A percentile compares a stretch with the other conserved stretches of the same genome.
Conservation (phyloP, 2,113 vertebrate species). For the Plecotus auritus region DNA sequence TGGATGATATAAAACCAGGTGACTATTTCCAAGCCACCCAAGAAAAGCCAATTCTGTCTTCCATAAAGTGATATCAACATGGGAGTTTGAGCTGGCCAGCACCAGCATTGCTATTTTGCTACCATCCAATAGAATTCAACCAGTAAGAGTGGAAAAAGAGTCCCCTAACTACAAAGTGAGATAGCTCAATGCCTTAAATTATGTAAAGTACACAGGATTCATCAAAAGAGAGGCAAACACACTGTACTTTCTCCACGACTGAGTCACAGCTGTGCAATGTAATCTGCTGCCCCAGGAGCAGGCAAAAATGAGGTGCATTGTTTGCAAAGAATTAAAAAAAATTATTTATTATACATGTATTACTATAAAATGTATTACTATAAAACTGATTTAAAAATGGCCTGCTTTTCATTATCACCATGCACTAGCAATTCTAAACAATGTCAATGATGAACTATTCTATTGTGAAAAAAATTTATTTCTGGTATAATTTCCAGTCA, state of each 20-base stretch:
- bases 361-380: not conserved
- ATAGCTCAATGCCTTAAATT: not conserved
- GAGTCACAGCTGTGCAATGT: not conserved
- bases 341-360: not conserved
- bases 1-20: not conserved
- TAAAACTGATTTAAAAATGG: not conserved
- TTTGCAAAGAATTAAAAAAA: not conserved
- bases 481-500: not conserved
- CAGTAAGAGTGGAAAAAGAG: not conserved
- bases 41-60: not conserved
- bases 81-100: not conserved
- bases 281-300: not conserved
- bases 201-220: not conserved
- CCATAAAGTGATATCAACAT: not conserved
- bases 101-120: not conserved
- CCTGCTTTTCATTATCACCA: not conserved
- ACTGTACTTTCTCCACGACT: not conserved
- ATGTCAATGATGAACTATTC: not conserved
- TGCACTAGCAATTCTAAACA: not conserved
- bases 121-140: not conserved
- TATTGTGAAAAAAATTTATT: not conserved
- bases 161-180: not conserved
- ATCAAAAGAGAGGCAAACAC: constrained; percentile 58
- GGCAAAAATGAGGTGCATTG: not conserved
- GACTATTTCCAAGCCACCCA: not conserved